Evolutionary conservation across 2,888 invertebrate genomes (phyloP).

Genomic region (Dolichomitus sp.): DNA sequence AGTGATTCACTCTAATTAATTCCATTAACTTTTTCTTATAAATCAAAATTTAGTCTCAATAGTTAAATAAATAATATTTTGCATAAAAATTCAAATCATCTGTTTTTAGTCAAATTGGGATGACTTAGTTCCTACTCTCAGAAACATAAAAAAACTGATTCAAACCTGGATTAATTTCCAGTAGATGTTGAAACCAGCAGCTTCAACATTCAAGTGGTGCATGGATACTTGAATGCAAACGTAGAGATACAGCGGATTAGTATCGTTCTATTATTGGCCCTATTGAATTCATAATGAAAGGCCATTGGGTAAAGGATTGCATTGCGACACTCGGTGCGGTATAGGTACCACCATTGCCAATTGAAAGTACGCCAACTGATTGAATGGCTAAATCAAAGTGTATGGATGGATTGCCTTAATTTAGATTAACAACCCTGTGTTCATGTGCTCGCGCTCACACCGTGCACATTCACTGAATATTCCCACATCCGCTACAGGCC

Average conservation of each 20-base stretch:
- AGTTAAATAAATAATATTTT: no score
- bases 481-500: neutral
- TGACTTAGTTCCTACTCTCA: no score
- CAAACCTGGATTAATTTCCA: neutral
- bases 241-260: slow-evolving; percentile 31
- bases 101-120: no score
- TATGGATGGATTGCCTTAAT: slow-evolving; percentile 49
- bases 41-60: no score
- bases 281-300: slow-evolving; percentile 69
- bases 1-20: no score
- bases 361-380: slow-evolving; percentile 68
- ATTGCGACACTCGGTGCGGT: slow-evolving; percentile 22
- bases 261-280: slow-evolving; percentile 54
- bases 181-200: no score
- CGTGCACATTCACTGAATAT: neutral
- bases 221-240: slow-evolving; percentile 5
- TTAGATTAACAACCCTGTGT: slow-evolving; percentile 61
- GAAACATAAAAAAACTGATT: neutral
- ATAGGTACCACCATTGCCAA: slow-evolving; percentile 29
- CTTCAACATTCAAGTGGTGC: neutral
- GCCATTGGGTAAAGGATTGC: slow-evolving; percentile 26
- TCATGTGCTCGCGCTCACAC: neutral
- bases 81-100: no score
- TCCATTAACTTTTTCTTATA: no score
- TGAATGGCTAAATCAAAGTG: slow-evolving; percentile 70